A percentile compares a stretch with the other conserved stretches of the same genome.
Conservation (phyloP, 2,797 vertebrate species). For the Nyctibius grandis region DNA sequence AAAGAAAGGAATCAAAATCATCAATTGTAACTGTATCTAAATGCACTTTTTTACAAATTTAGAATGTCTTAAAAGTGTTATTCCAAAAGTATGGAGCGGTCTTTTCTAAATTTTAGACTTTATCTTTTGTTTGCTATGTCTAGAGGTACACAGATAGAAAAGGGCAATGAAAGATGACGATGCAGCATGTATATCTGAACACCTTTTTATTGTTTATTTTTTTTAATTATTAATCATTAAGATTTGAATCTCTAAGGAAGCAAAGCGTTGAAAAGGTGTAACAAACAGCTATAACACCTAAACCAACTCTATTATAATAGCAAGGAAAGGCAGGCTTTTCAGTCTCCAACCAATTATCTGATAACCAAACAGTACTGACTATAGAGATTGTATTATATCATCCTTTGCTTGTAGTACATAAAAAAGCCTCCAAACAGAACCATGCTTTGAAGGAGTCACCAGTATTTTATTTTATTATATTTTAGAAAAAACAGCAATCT, state of each 20-base stretch:
- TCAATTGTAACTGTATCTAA: neutral
- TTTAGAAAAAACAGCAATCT: neutral
- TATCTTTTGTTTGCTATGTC: neutral
- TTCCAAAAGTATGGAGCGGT: fast-evolving
- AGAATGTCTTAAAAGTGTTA: neutral
- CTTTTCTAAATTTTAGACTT: neutral
- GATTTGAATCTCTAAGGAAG: neutral
- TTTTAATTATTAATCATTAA: neutral
- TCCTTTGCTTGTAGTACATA: neutral
- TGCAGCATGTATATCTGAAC: neutral
- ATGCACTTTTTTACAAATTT: neutral
- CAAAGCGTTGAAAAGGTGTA: neutral
- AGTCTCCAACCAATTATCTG: neutral
- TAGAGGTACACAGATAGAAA: neutral
- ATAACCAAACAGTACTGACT: neutral
- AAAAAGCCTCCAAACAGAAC: neutral
- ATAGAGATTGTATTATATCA: neutral
- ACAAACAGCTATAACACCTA: neutral
- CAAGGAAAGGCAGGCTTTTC: neutral
- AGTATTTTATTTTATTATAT: neutral
- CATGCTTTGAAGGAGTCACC: neutral
- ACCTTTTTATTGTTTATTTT: neutral
- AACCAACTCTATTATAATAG: neutral
- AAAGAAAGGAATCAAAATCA: neutral
- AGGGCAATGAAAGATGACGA: neutral